Evolutionary conservation across 1,140 invertebrate genomes (phyloP).

Genomic region (Himalopsyche phryganea): DNA sequence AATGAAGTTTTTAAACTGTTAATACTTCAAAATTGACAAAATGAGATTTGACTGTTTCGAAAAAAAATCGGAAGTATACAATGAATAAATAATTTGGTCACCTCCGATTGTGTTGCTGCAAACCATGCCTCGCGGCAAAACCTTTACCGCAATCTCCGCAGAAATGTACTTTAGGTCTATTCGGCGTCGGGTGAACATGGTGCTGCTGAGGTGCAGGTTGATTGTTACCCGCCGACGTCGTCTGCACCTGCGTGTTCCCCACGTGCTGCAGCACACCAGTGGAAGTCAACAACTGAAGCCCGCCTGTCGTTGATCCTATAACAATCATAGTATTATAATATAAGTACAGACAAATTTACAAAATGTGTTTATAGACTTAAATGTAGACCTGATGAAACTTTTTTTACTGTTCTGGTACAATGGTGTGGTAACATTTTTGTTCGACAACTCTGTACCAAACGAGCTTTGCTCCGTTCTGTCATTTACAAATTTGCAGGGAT

Average conservation of each 20-base stretch:
- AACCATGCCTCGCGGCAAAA: conserved; percentile 77
- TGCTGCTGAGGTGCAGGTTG: conserved; percentile 4
- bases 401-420: too few species aligned
- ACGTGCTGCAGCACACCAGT: conserved; percentile 36
- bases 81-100: too few species aligned
- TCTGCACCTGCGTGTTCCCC: conserved; percentile 10
- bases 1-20: too few species aligned
- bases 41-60: too few species aligned
- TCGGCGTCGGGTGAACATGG: not conserved
- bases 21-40: too few species aligned
- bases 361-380: too few species aligned
- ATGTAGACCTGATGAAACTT: not conserved
- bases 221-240: not conserved
- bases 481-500: too few species aligned
- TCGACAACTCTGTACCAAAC: too few species aligned
- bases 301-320: conserved; percentile 19
- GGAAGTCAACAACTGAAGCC: conserved; percentile 32
- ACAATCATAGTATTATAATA: not conserved
- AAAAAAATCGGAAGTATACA: too few species aligned
- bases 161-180: conserved; percentile 69
- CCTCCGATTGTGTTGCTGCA: conserved; percentile 69
- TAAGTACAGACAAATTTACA: not conserved
- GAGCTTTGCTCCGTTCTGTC: too few species aligned
- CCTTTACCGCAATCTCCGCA: conserved; percentile 80
- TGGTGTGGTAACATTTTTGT: too few species aligned